Conservation (phyloP, 1,140 invertebrate genomes). For the Colletes latitarsis region DNA sequence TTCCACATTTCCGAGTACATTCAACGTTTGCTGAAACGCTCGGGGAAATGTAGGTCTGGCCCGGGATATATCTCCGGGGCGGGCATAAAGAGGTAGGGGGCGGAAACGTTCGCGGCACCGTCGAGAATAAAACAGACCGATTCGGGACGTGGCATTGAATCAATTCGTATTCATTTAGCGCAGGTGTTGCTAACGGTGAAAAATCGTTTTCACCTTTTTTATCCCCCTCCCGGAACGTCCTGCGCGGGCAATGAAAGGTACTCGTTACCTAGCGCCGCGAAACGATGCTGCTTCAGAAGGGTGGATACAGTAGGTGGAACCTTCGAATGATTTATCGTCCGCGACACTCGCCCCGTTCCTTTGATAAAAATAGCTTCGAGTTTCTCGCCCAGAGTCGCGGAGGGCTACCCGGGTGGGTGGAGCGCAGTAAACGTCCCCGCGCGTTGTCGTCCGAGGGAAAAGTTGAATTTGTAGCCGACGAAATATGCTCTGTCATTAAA, state of each 20-base stretch:
- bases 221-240: not conserved
- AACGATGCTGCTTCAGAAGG: constrained; percentile 58
- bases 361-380: constrained; percentile 55
- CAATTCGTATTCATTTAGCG: constrained; percentile 72
- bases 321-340: constrained; percentile 65
- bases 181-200: constrained; percentile 67
- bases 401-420: constrained; percentile 7
- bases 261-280: constrained; percentile 56
- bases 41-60: constrained; percentile 15
- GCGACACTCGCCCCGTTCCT: constrained; percentile 54
- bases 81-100: not conserved
- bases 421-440: constrained; percentile 26
- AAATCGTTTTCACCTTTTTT: constrained; percentile 67
- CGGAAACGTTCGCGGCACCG: constrained; percentile 42
- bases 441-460: constrained; percentile 26
- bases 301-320: constrained; percentile 61
- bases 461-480: constrained; percentile 39
- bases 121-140: constrained; percentile 56
- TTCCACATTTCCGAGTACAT: constrained; percentile 33
- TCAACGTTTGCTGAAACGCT: constrained; percentile 25
- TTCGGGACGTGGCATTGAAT: constrained; percentile 59
- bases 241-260: constrained; percentile 59
- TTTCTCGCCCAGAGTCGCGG: constrained; percentile 34
- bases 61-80: not conserved
- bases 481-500: constrained; percentile 43